These are phyloP conservation scores for Metallyticus violacea DNA, from an alignment of 2,888 invertebrate species.

Conservation along the genomic window DNA sequence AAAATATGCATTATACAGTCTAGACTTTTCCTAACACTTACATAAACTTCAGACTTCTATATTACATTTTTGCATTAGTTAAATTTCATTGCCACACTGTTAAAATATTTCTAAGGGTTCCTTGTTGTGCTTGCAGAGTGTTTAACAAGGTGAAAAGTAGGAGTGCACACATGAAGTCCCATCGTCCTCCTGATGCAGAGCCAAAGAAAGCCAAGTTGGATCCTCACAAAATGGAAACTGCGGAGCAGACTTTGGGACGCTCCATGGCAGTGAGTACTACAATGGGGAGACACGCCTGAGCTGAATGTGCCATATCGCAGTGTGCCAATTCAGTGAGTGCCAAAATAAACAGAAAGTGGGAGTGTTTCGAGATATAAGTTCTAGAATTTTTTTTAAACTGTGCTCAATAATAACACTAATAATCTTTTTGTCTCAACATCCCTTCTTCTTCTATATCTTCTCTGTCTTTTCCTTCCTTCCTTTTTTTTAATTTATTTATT, in stretches of 20 bases:
- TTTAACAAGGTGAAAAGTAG: constrained; percentile 98
- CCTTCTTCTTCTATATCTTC: background rate
- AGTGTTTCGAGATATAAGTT: background rate
- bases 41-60: too few species aligned
- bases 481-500: background rate
- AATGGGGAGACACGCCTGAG: constrained; percentile 21
- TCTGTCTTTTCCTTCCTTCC: background rate
- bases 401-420: constrained; percentile 24
- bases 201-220: constrained; percentile 62
- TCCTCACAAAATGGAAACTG: constrained; percentile 33
- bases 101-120: too few species aligned
- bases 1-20: too few species aligned
- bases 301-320: background rate
- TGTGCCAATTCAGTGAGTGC: background rate
- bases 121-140: constrained; percentile 64
- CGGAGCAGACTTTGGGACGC: constrained; percentile 31
- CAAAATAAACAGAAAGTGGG: background rate
- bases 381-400: constrained; percentile 18
- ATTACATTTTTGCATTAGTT: too few species aligned
- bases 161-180: constrained; percentile 99
- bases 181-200: constrained; percentile 86
- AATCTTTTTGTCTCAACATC: background rate
- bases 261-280: constrained; percentile 28
- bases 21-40: too few species aligned
- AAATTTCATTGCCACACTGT: too few species aligned